These are phyloP conservation scores for Drosophila repleta DNA, from an alignment of 1,140 invertebrate species.

Conservation along the genomic window DNA sequence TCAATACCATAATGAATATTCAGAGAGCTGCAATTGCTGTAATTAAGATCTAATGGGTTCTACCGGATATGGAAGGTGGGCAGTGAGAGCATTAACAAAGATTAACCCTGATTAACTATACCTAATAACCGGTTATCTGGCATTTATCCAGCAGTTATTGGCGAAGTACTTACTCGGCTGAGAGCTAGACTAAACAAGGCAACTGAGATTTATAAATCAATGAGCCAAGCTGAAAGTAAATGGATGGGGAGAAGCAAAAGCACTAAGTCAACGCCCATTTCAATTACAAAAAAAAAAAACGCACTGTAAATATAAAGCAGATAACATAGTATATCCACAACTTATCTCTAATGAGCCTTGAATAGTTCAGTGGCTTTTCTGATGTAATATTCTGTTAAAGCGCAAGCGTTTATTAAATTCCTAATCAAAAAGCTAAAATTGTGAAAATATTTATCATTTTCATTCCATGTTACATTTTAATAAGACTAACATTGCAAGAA, in stretches of 20 bases:
- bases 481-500: neutral
- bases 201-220: conserved; percentile 28
- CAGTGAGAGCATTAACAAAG: conserved; percentile 29
- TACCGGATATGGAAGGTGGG: conserved; percentile 26
- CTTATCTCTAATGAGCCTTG: conserved; percentile 22
- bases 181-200: conserved; percentile 4
- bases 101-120: conserved; percentile 16
- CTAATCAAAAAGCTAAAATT: conserved; percentile 1
- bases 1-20: conserved; percentile 26
- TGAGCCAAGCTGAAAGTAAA: conserved; percentile 9
- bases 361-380: conserved; percentile 23
- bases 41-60: conserved; percentile 18
- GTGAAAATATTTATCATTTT: conserved; percentile 9
- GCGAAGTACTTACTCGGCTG: neutral
- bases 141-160: conserved; percentile 19
- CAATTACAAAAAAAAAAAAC: neutral
- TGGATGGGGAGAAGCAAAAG: conserved; percentile 12
- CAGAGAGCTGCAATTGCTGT: conserved; percentile 37
- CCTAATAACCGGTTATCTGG: conserved; percentile 32
- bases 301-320: neutral
- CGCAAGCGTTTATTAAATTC: neutral
- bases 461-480: neutral
- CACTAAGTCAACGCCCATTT: conserved; percentile 6
- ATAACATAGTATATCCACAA: neutral
- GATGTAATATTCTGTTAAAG: conserved; percentile 2